A percentile compares a stretch with the other conserved stretches of the same genome.
Conservation (phyloP, 2,888 invertebrate genomes). For the Ganaspis brasiliensis region DNA sequence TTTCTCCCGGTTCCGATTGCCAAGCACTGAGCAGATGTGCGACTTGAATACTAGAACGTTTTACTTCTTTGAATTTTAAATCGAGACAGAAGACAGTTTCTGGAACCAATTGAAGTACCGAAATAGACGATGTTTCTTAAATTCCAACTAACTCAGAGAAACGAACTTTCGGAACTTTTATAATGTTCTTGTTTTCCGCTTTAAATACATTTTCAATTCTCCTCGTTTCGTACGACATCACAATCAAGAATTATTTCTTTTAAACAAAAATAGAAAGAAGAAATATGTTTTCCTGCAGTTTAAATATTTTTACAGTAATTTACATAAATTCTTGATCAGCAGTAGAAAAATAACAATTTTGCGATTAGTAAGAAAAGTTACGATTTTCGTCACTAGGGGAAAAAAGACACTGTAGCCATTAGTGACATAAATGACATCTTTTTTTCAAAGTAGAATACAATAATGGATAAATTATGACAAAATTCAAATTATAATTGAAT, state of each 20-base stretch:
- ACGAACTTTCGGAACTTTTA: not conserved
- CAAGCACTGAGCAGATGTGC: conserved; percentile 29
- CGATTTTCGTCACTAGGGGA: no score
- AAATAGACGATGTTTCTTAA: conserved; percentile 28
- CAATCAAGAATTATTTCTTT: conserved; percentile 14
- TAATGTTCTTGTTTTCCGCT: conserved; percentile 16
- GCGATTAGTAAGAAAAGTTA: no score
- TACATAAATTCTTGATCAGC: no score
- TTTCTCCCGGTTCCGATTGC: conserved; percentile 20
- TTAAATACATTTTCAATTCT: conserved; percentile 4
- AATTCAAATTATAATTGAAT: no score
- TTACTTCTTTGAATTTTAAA: conserved; percentile 33
- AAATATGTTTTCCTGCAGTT: not conserved
- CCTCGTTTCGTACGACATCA: not conserved
- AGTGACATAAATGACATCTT: no score
- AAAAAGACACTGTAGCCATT: no score
- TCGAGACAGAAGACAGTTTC: conserved; percentile 20
- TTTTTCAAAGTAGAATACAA: no score
- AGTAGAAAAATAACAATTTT: no score
- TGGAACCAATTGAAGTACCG: conserved; percentile 7
- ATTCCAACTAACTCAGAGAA: not conserved
- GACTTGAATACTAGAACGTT: conserved; percentile 32
- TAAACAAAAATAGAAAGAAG: not conserved
- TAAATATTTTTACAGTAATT: no score
- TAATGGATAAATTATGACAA: no score